Conservation (phyloP, 2,113 vertebrate species). For the Petromus typicus region DNA sequence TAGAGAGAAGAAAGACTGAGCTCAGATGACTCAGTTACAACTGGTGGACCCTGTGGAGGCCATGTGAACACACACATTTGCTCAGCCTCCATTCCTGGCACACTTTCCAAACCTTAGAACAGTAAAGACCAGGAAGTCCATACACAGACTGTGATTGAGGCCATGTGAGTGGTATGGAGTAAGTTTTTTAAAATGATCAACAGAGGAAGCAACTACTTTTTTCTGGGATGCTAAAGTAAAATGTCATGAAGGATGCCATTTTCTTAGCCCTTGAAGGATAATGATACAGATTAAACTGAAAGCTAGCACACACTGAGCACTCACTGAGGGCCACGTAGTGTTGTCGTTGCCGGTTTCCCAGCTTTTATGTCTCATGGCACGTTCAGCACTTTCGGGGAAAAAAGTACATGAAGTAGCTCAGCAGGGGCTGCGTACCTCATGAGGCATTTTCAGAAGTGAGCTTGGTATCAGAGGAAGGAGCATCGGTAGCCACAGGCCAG, state of each 20-base stretch:
- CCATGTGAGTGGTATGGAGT: too few species aligned
- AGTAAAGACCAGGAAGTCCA: background rate
- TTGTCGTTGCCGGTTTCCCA: background rate
- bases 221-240: background rate
- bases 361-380: rapidly evolving
- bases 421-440: background rate
- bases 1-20: background rate
- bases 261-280: background rate
- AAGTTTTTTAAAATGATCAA: background rate
- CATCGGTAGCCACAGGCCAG: background rate
- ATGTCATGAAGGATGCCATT: background rate
- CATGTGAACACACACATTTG: too few species aligned
- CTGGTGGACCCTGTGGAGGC: background rate
- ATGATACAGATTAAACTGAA: too few species aligned
- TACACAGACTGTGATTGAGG: background rate
- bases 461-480: background rate
- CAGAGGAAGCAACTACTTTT: background rate
- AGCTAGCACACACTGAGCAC: background rate
- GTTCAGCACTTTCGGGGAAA: background rate
- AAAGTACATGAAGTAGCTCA: background rate
- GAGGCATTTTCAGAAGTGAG: background rate
- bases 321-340: background rate
- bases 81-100: background rate
- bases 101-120: background rate
- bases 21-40: background rate